Evolutionary conservation across 2,113 vertebrate species (phyloP).

Genomic region (Stigmatopora nigra): DNA sequence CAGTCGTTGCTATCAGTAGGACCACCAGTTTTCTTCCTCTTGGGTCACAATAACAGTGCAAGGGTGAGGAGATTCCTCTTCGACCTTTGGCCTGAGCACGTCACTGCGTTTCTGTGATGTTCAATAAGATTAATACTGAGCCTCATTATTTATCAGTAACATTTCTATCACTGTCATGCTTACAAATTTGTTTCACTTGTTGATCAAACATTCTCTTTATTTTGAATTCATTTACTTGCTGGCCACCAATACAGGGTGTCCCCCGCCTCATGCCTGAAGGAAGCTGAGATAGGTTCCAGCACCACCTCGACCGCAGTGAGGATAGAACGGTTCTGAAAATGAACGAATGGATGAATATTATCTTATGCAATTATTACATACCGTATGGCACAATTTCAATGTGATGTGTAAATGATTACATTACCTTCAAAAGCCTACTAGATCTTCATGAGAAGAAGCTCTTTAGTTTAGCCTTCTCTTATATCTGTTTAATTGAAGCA

Average conservation of each 20-base stretch:
- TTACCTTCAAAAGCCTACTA: neutral
- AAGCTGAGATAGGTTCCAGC: too few relatives aligned
- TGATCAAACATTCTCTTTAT: slow-evolving; percentile 5
- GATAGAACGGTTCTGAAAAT: too few relatives aligned
- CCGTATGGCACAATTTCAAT: too few relatives aligned
- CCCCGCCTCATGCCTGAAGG: too few relatives aligned
- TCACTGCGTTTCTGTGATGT: slow-evolving; percentile 65
- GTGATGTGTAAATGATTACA: neutral
- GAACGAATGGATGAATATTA: too few relatives aligned
- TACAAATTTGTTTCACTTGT: slow-evolving; percentile 8
- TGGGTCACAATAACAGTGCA: slow-evolving; percentile 70
- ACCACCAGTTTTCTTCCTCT: slow-evolving; percentile 47
- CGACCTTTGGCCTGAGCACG: slow-evolving; percentile 69
- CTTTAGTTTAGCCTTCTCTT: neutral
- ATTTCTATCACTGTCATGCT: slow-evolving; percentile 36
- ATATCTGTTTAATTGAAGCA: slow-evolving; percentile 14
- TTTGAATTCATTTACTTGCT: neutral
- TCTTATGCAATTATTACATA: too few relatives aligned
- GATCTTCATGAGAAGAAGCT: neutral
- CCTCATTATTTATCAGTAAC: slow-evolving; percentile 49
- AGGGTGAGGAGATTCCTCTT: slow-evolving; percentile 74
- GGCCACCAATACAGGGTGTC: too few relatives aligned
- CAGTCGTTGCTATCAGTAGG: slow-evolving; percentile 23
- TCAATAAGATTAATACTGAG: slow-evolving; percentile 75
- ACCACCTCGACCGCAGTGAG: too few relatives aligned